A percentile compares a stretch with the other conserved stretches of the same genome.
Evolutionary conservation across 2,888 invertebrate genomes (phyloP).

Genomic region (Epistrophe eligans): DNA sequence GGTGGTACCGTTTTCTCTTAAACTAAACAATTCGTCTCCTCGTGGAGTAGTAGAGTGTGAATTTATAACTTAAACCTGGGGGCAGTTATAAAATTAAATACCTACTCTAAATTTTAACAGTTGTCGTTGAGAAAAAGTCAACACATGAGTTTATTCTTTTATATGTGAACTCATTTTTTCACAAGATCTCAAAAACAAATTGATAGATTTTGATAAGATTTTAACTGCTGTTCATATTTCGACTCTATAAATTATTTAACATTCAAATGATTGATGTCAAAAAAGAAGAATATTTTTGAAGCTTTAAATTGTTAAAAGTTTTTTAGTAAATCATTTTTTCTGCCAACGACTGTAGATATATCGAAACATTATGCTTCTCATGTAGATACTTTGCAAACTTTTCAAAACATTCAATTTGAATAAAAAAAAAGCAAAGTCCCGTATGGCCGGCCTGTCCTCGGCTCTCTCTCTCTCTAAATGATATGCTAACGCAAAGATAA

Average conservation of each 20-base stretch:
- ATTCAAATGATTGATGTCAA: too few relatives aligned
- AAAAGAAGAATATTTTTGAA: neutral
- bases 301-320: neutral
- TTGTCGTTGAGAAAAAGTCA: neutral
- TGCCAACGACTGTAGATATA: neutral
- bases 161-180: neutral
- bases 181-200: neutral
- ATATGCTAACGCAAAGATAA: slow-evolving; percentile 76
- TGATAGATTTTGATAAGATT: slow-evolving; percentile 8
- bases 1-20: slow-evolving; percentile 60
- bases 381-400: slow-evolving; percentile 13
- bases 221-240: neutral
- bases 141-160: neutral
- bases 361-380: slow-evolving; percentile 35
- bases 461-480: slow-evolving; percentile 50
- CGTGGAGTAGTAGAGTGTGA: slow-evolving; percentile 66
- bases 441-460: slow-evolving; percentile 1
- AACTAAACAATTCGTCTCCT: slow-evolving; percentile 53
- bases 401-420: slow-evolving; percentile 22
- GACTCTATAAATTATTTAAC: neutral
- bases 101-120: slow-evolving; percentile 39
- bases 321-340: neutral
- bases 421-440: slow-evolving; percentile 4
- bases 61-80: slow-evolving; percentile 63
- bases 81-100: slow-evolving; percentile 62